These are phyloP conservation scores for Byasa hedistus DNA, from an alignment of 2,888 invertebrate species.

Conservation along the genomic window DNA sequence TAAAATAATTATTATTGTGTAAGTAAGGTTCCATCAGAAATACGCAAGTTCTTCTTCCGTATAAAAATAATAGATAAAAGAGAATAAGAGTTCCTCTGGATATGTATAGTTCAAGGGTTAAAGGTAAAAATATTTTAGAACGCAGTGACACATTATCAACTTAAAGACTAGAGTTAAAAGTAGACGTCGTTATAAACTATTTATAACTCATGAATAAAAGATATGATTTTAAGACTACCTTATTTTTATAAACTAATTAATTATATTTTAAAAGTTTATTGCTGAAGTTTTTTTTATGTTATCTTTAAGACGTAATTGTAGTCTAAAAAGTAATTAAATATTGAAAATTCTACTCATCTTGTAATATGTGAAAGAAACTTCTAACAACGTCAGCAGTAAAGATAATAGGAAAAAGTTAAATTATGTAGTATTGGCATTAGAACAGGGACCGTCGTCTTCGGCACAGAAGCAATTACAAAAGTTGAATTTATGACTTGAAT, in stretches of 20 bases:
- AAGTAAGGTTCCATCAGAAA: not conserved
- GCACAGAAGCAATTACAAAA: constrained; percentile 67
- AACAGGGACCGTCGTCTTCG: constrained; percentile 43
- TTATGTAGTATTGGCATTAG: constrained; percentile 73
- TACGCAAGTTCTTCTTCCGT: not conserved
- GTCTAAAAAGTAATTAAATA: not conserved
- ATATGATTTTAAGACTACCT: not conserved
- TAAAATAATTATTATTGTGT: not conserved
- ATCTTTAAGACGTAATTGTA: not conserved
- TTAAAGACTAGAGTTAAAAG: not conserved
- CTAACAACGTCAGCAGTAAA: constrained; percentile 74
- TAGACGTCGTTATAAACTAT: not conserved
- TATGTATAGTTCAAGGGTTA: not conserved
- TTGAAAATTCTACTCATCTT: constrained; percentile 40
- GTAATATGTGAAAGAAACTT: constrained; percentile 66
- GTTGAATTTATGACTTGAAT: constrained; percentile 75
- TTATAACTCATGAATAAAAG: not conserved
- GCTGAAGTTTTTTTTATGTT: not conserved
- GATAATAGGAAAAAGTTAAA: constrained; percentile 80
- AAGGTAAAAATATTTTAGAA: not conserved
- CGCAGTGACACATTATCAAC: not conserved
- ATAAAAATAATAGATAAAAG: not conserved
- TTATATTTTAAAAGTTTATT: not conserved
- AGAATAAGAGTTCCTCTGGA: not conserved
- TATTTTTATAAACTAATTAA: not conserved